Conservation (phyloP, 2,888 invertebrate species). For the Myopa tessellatipennis region DNA sequence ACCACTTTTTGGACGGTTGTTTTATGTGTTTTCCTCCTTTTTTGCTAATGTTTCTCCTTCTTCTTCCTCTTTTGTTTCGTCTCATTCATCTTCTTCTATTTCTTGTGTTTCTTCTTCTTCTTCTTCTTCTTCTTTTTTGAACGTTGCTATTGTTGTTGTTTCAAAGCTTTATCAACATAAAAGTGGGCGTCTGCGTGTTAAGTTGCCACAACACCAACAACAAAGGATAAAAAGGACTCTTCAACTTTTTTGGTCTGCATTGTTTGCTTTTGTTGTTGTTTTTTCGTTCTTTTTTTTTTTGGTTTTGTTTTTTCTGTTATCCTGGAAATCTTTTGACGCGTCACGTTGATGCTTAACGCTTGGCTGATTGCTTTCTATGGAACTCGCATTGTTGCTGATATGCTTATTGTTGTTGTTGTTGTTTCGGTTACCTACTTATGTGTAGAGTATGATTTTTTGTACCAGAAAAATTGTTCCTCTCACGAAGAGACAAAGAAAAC, state of each 20-base stretch:
- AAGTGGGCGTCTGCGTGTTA: not conserved
- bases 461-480: too few species aligned
- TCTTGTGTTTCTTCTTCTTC: not conserved
- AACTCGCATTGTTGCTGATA: not conserved
- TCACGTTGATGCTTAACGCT: not conserved
- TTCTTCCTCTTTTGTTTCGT: not conserved
- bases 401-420: not conserved
- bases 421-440: too few species aligned
- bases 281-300: not conserved
- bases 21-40: not conserved
- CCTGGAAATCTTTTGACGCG: not conserved
- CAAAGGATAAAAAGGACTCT: not conserved
- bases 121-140: not conserved
- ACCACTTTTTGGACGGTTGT: not conserved
- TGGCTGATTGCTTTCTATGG: not conserved
- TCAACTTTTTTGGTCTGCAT: conserved; percentile 1
- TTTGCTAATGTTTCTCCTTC: not conserved
- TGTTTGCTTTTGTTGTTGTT: not conserved
- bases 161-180: not conserved
- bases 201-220: not conserved
- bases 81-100: not conserved
- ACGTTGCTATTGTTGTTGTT: not conserved
- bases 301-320: not conserved
- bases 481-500: too few species aligned
- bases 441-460: too few species aligned